Evolutionary conservation across 1,140 invertebrate genomes (phyloP).

Genomic region (Melipona quadrifasciata): DNA sequence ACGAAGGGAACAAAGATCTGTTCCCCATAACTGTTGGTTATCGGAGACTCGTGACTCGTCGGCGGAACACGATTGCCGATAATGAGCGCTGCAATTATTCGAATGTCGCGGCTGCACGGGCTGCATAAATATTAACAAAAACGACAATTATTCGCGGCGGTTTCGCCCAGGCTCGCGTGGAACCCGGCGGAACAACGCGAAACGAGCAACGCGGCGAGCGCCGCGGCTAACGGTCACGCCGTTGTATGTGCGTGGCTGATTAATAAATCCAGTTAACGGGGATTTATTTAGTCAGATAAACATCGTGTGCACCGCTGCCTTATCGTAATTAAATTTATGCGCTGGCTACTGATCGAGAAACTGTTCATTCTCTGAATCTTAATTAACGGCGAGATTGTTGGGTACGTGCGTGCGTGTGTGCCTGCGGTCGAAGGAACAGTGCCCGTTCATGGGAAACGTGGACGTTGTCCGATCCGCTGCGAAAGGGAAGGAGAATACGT

Average conservation of each 20-base stretch:
- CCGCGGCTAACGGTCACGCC: conserved; percentile 39
- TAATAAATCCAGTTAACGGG: conserved; percentile 54
- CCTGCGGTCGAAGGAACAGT: not conserved
- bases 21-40: not conserved
- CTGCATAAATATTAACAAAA: conserved; percentile 57
- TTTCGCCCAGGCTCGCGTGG: conserved; percentile 1
- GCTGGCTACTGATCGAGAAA: conserved; percentile 38
- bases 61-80: conserved; percentile 44
- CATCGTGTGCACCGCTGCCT: conserved; percentile 27
- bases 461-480: not conserved
- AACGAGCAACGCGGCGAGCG: not conserved
- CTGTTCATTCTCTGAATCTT: conserved; percentile 45
- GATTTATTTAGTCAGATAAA: conserved; percentile 51
- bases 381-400: conserved; percentile 32
- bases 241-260: conserved; percentile 48
- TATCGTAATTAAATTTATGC: conserved; percentile 52
- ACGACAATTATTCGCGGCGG: conserved; percentile 51
- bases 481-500: too few species aligned
- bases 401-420: not conserved
- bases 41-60: conserved; percentile 40
- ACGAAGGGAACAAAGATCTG: conserved; percentile 47
- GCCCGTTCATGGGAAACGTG: not conserved
- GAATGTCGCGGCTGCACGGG: conserved; percentile 24
- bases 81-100: conserved; percentile 63
- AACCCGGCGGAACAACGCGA: not conserved